Evolutionary conservation across 2,888 invertebrate genomes (phyloP).

Genomic region (Ichneumoninae sp.): DNA sequence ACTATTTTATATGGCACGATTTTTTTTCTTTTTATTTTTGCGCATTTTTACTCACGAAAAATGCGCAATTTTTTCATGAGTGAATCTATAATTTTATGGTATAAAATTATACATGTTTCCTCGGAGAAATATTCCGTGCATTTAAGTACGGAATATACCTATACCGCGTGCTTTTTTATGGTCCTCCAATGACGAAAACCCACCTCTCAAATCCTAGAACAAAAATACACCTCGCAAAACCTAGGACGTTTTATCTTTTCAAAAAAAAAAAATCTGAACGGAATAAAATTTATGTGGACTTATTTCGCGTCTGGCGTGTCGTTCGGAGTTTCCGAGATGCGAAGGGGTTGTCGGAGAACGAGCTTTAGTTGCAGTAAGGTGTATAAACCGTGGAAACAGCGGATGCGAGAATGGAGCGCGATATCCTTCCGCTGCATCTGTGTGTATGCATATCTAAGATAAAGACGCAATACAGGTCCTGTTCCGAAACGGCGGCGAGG

Average conservation of each 20-base stretch:
- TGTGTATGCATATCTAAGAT: conserved; percentile 23
- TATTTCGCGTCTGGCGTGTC: conserved; percentile 12
- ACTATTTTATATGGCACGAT: conserved; percentile 2
- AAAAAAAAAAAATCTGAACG: neutral
- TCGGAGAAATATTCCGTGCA: neutral
- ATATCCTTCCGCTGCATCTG: conserved; percentile 38
- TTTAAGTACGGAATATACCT: neutral
- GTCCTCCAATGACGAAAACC: neutral
- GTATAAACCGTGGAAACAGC: conserved; percentile 37
- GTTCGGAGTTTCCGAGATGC: conserved; percentile 24
- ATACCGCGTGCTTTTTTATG: neutral
- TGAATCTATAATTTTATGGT: no score
- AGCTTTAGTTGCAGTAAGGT: conserved; percentile 22
- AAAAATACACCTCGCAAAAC: neutral
- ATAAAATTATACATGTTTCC: conserved; percentile 12
- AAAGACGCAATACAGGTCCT: conserved; percentile 21
- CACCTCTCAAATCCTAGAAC: neutral
- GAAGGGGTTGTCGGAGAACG: conserved; percentile 27
- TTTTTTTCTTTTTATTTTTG: neutral
- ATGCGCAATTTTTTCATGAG: no score
- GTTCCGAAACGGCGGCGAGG: conserved; percentile 31
- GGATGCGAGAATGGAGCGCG: conserved; percentile 32
- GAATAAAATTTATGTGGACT: conserved; percentile 6
- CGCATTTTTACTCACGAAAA: neutral
- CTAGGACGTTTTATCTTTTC: neutral